phyloP scores from a whole-genome alignment of 2,113 vertebrate genomes.

The Brachypodius melanocephalos region DNA sequence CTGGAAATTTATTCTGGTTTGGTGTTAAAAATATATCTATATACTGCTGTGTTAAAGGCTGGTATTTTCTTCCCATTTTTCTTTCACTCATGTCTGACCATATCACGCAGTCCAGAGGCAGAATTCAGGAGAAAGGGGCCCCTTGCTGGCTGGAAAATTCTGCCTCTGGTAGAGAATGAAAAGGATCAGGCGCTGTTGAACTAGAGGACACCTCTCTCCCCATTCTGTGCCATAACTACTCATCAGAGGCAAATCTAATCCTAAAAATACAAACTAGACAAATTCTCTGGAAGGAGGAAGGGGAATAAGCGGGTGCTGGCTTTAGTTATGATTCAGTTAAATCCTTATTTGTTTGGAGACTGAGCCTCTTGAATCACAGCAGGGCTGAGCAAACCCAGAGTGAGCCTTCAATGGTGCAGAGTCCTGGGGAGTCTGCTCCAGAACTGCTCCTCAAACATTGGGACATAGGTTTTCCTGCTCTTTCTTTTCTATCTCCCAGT shows the following conservation, averaged over 20 bases:
- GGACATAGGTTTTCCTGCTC: not conserved
- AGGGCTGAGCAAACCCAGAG: not conserved
- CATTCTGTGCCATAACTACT: not conserved
- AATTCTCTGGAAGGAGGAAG: conserved; percentile 17
- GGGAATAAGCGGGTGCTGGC: not conserved
- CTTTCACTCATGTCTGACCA: not conserved
- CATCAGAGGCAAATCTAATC: conserved; percentile 14
- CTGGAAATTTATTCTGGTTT: conserved; percentile 43
- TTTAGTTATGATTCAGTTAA: not conserved
- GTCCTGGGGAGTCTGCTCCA: not conserved
- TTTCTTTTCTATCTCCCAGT: not conserved
- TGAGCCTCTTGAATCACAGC: not conserved
- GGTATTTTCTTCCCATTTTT: not conserved
- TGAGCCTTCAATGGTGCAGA: accelerated
- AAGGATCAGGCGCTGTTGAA: not conserved
- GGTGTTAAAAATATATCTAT: conserved; percentile 4
- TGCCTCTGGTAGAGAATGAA: not conserved
- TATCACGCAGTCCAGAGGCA: not conserved
- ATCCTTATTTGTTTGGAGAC: conserved; percentile 10
- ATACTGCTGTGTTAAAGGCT: not conserved
- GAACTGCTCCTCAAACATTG: not conserved
- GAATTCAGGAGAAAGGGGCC: not conserved
- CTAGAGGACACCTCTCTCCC: not conserved
- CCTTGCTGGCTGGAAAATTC: not conserved
- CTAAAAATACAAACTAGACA: conserved; percentile 22